Conservation (phyloP, 2,888 invertebrate genomes). For the Fragum fragum region DNA sequence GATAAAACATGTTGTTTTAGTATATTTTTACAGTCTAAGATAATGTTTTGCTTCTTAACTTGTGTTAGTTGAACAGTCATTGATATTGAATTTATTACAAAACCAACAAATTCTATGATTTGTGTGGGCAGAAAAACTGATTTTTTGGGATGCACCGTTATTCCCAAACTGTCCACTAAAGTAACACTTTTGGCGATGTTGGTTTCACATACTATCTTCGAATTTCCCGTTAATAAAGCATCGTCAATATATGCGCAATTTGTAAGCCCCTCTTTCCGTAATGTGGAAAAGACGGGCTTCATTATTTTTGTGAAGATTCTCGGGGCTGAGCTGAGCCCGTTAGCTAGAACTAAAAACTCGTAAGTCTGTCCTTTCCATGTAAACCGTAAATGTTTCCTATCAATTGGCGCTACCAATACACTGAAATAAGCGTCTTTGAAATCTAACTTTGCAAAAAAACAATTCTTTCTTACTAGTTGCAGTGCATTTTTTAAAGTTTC, state of each 20-base stretch:
- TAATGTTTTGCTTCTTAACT: not conserved
- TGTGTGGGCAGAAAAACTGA: conserved; percentile 46
- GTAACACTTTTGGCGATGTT: conserved; percentile 29
- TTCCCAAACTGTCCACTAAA: conserved; percentile 36
- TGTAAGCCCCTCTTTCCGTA: conserved; percentile 42
- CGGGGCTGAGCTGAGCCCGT: conserved; percentile 51
- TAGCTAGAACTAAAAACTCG: conserved; percentile 52
- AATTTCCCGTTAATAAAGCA: conserved; percentile 23
- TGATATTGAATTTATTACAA: conserved; percentile 23
- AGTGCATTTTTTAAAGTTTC: no score
- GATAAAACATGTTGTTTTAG: conserved; percentile 14
- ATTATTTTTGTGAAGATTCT: conserved; percentile 60
- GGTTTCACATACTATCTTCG: conserved; percentile 18
- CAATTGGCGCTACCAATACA: conserved; percentile 40
- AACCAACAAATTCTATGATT: conserved; percentile 44
- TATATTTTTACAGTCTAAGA: not conserved
- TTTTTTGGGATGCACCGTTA: conserved; percentile 55
- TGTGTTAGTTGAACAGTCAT: conserved; percentile 28
- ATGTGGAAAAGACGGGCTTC: conserved; percentile 52
- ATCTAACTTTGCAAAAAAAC: conserved; percentile 54
- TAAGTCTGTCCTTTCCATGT: conserved; percentile 47
- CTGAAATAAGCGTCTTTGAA: conserved; percentile 62
- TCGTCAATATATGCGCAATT: conserved; percentile 50
- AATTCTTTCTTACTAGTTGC: conserved; percentile 41
- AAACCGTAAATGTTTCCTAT: conserved; percentile 59